phyloP scores from a whole-genome alignment of 2,797 vertebrate species.

The Eurystomus glaucurus region DNA sequence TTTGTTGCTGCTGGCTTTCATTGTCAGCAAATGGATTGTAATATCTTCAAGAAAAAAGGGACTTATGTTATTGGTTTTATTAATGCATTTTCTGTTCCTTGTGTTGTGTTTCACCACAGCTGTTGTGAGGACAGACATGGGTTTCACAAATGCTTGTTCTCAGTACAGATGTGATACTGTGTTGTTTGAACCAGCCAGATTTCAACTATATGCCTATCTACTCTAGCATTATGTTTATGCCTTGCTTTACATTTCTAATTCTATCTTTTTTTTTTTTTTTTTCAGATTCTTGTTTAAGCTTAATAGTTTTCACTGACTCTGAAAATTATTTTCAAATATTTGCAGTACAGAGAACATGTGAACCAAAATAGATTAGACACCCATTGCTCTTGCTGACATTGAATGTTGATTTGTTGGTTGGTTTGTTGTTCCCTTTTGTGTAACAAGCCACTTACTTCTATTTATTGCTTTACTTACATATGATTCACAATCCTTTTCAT shows the following conservation, averaged over 20 bases:
- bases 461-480: not conserved
- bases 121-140: not conserved
- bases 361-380: not conserved
- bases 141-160: not conserved
- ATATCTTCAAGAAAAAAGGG: not conserved
- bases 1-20: not conserved
- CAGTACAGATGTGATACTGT: accelerated
- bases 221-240: not conserved
- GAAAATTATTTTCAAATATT: not conserved
- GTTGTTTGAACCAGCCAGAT: not conserved
- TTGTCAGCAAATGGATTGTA: not conserved
- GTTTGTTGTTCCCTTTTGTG: not conserved
- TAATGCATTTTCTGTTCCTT: not conserved
- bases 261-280: not conserved
- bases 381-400: not conserved
- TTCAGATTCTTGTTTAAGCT: not conserved
- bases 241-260: not conserved
- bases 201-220: not conserved
- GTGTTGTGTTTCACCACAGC: not conserved
- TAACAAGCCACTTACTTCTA: not conserved
- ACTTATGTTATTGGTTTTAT: not conserved
- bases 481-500: not conserved
- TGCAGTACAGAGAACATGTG: accelerated
- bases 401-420: not conserved
- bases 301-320: not conserved